Percentiles rank a stretch among this genome's conserved stretches.
phyloP scores from a whole-genome alignment of 2,888 invertebrate genomes.

The Steinernema hermaphroditum region DNA sequence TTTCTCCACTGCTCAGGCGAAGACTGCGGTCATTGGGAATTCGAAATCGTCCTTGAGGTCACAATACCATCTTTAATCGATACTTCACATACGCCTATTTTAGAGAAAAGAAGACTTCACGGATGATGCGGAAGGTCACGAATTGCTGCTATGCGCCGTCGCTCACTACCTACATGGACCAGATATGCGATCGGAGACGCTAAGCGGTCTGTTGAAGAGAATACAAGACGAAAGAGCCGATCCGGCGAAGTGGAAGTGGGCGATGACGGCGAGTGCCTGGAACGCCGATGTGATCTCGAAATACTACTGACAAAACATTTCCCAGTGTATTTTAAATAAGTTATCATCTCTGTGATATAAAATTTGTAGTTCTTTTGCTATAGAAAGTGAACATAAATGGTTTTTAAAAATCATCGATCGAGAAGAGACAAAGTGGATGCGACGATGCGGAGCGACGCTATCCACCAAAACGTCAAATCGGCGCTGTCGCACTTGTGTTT shows the following conservation, averaged over 20 bases:
- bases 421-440: no score
- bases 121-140: constrained; percentile 16
- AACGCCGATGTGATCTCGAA: constrained; percentile 51
- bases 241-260: constrained; percentile 41
- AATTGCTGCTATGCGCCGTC: constrained; percentile 44
- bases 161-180: constrained; percentile 49
- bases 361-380: no score
- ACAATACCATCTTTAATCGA: no score
- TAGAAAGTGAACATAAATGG: no score
- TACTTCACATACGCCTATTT: not conserved
- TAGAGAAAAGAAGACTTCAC: not conserved
- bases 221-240: constrained; percentile 38
- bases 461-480: no score
- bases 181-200: constrained; percentile 45
- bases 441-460: no score
- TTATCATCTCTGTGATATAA: no score
- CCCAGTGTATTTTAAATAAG: not conserved
- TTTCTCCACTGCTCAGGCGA: constrained; percentile 35
- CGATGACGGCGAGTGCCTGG: constrained; percentile 53
- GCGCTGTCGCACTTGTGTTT: no score
- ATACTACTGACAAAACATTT: constrained; percentile 37
- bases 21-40: constrained; percentile 32
- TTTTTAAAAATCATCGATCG: no score
- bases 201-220: constrained; percentile 40
- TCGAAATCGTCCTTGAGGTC: constrained; percentile 22